Evolutionary conservation across 2,797 vertebrate genomes (phyloP), one percentile per base, ranked within the genome.

Genomic region (Oreochromis mossambicus): DNA sequence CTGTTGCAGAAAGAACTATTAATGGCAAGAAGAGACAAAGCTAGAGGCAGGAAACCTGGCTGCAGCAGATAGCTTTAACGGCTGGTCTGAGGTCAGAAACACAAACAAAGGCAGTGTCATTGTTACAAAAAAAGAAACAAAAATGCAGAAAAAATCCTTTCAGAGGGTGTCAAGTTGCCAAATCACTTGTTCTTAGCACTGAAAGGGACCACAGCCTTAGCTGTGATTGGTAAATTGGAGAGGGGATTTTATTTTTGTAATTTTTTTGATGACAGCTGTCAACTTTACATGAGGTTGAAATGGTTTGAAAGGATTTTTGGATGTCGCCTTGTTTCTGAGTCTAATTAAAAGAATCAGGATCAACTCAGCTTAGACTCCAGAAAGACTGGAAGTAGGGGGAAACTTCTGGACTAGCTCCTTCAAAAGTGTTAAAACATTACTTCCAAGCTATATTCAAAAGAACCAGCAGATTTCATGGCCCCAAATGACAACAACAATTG

Each of bases 31-130:
- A 15, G 73, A 75, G 48, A 83, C 36, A 66, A 77, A 79, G 38
- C 32, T 9, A 32, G 81, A 63, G 50, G 36, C 80, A 56, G 78
- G 68, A 77, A 84, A 92, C 76, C 91, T 94, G 94, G 76, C 84
- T 15, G 11, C 75, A 50, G 82, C 68, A 81, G 91, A 93, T 90
- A 91, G 80, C 88, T 93, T 58, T 36, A 82, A 79, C 7, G 5
- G 50, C 52, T 11, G 38, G 17, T 29, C 52, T 21, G 46, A 86
- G 83, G 77, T 83, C 83, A 80, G 36, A 41, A 38, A 5, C 6
- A 6, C 26, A 21, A 12, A 80, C 54, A 79, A 80, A 79, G 21
- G 51, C 17, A 19, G 17, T 52, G 61, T 52, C 15, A 77, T 66
- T 81, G 54, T 41, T 9, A 43, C 43, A 75, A 26, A 73, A 73